Evolutionary conservation across 35 echinoderm and acorn worm genomes (phyloP).

Genomic region (Lytechinus pictus): DNA sequence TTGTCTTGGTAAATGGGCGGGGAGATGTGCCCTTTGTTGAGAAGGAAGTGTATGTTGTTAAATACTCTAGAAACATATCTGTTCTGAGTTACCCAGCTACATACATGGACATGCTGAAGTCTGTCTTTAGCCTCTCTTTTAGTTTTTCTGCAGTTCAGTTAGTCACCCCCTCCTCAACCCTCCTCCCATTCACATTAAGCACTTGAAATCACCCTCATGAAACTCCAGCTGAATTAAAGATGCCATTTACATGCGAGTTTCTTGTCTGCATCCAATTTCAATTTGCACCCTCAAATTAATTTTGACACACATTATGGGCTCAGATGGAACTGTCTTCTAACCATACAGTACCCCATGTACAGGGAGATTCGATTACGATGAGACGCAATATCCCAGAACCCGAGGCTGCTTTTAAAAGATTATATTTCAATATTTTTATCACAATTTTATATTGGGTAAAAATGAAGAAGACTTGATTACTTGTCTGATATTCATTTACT

Average conservation of each 20-base stretch:
- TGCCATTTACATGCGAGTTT: neutral
- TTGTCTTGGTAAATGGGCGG: too few relatives aligned
- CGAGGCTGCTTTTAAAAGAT: neutral
- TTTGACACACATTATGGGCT: neutral
- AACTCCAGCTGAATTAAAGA: neutral
- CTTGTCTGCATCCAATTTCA: neutral
- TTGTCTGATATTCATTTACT: neutral
- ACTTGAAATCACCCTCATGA: neutral
- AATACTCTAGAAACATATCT: too few relatives aligned
- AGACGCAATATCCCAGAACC: neutral
- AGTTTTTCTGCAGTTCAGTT: neutral
- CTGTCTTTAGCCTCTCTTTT: neutral
- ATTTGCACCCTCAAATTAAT: conserved; percentile 5
- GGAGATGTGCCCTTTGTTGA: too few relatives aligned
- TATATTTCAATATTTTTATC: neutral
- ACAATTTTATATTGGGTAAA: neutral
- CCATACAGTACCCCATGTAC: neutral
- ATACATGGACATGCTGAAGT: neutral
- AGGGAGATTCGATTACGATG: neutral
- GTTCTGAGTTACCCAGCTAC: neutral
- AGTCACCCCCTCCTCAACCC: too few relatives aligned
- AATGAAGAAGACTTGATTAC: neutral
- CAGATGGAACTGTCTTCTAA: neutral
- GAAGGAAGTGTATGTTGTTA: too few relatives aligned
- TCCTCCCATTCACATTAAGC: neutral